A percentile compares a stretch with the other conserved stretches of the same genome.
Evolutionary conservation across 2,888 invertebrate species (phyloP).

Genomic region (Lycophotia porphyrea): DNA sequence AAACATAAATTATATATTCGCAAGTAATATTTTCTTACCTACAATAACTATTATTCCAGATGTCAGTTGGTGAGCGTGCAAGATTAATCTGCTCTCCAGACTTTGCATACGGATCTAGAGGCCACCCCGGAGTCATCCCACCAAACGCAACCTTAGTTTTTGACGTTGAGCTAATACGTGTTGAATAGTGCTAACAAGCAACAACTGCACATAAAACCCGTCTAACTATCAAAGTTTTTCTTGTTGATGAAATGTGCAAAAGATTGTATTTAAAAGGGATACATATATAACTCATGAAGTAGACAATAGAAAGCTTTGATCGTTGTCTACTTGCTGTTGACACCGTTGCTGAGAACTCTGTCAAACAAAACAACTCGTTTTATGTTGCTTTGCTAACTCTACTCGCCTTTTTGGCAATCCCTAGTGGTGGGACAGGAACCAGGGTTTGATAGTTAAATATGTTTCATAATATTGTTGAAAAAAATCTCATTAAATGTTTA

Average conservation of each 20-base stretch:
- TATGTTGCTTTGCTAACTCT: not conserved
- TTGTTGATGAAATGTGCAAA: not conserved
- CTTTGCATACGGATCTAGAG: conserved; percentile 97
- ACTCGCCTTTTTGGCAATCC: not conserved
- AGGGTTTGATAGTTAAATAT: conserved; percentile 28
- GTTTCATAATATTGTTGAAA: conserved; percentile 52
- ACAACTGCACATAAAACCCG: not conserved
- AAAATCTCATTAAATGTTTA: conserved; percentile 58
- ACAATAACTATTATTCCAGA: conserved; percentile 86
- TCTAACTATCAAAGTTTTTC: not conserved
- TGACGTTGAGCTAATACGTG: conserved; percentile 98
- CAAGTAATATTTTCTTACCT: not conserved
- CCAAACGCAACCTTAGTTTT: conserved; percentile 98
- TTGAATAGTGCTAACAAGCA: conserved; percentile 90
- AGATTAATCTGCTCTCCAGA: conserved; percentile 98
- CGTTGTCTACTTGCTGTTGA: not conserved
- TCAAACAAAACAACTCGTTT: not conserved
- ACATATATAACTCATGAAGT: not conserved
- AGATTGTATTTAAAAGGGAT: not conserved
- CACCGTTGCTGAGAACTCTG: not conserved
- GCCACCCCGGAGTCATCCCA: conserved; percentile 98
- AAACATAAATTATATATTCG: not conserved
- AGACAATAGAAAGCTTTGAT: not conserved
- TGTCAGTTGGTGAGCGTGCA: conserved; percentile 98
- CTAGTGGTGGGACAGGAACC: not conserved